Base-by-base conservation (phyloP, 53 echinoderm and acorn worm species). In the Arbacia lixula region DNA sequence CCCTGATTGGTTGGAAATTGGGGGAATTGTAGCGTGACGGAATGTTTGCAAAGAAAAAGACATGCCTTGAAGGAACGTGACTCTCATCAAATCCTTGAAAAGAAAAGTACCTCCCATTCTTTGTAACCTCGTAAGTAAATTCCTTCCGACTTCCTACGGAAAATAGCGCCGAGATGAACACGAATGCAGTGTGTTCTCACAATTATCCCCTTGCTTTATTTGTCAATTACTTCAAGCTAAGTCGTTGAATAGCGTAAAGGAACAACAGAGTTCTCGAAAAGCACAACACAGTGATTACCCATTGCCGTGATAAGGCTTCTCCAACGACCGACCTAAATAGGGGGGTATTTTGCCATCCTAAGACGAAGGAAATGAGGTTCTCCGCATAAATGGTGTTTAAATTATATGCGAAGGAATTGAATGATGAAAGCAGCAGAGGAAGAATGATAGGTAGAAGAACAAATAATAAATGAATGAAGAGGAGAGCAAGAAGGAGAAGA, bases 151-250 rank as follows among this genome's bases (percentile, higher is more conserved):
- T n/a, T n/a, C n/a, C n/a, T n/a, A n/a, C 25, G 69, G 69, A 69
- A 69, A 40, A 69, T 27, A 10, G 43, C 17, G 16, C 40, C 16
- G 69, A 41, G 22, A 66, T 20, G 66, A 37, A 69, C 27, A 69
- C 28, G 69, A 69, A 36, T 42, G 69, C 40, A 69, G 43, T 69
- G 43, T 43, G 69, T 36, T 69, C 28, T 42, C 17, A 41, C 26
- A 74, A 74, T 74, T 74, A 74, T 31, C 74, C n/a, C 34, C 52
- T 53, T 25, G 39, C 60, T n/a, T 78, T 78, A 60, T 78, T 78
- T 78, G 78, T 60, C 78, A 78, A 78, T 78, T 78, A 78, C 53
- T 78, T 5, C 58, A 32, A 17, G 57, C 60, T 32, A 53, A 60
- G 21, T 22, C 57, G 38, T 78, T 58, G 55, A 57, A 78, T 35